Evolutionary conservation across 2,888 invertebrate species (phyloP).

Genomic region (Dynastes grantii): DNA sequence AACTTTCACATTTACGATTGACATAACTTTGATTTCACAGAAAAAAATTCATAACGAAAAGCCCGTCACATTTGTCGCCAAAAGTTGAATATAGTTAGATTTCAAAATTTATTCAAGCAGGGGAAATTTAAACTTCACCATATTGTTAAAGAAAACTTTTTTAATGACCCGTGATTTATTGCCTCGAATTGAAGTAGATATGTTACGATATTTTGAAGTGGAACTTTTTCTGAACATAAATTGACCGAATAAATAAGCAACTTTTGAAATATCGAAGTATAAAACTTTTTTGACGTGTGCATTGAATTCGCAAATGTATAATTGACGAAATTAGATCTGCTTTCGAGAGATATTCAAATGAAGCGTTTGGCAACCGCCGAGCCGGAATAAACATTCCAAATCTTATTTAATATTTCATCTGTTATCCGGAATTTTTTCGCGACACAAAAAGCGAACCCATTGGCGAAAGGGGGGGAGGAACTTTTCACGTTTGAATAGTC

Average conservation of each 20-base stretch:
- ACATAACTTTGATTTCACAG: too few relatives aligned
- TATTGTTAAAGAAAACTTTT: too few relatives aligned
- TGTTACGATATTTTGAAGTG: slow-evolving; percentile 1
- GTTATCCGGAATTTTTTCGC: slow-evolving; percentile 2
- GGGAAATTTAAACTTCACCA: too few relatives aligned
- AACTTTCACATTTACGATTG: too few relatives aligned
- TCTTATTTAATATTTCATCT: slow-evolving; percentile 15
- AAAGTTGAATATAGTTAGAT: too few relatives aligned
- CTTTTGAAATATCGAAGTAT: slow-evolving; percentile 10
- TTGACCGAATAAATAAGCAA: background rate
- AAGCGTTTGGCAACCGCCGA: background rate
- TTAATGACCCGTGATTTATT: too few relatives aligned
- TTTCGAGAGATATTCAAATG: slow-evolving; percentile 6
- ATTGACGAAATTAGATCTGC: slow-evolving; percentile 8
- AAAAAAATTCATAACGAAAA: too few relatives aligned
- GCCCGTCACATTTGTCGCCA: too few relatives aligned
- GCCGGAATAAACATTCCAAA: slow-evolving; percentile 8
- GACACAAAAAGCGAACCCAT: too few relatives aligned
- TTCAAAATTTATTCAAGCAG: too few relatives aligned
- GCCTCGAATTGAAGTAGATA: too few relatives aligned
- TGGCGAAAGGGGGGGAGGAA: background rate
- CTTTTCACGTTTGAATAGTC: background rate
- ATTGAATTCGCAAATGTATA: background rate
- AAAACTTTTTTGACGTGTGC: slow-evolving; percentile 3
- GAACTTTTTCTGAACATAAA: background rate